Evolutionary conservation across 2,113 vertebrate genomes (phyloP), one percentile per base, ranked within the genome.

Genomic region (Gadus chalcogrammus): DNA sequence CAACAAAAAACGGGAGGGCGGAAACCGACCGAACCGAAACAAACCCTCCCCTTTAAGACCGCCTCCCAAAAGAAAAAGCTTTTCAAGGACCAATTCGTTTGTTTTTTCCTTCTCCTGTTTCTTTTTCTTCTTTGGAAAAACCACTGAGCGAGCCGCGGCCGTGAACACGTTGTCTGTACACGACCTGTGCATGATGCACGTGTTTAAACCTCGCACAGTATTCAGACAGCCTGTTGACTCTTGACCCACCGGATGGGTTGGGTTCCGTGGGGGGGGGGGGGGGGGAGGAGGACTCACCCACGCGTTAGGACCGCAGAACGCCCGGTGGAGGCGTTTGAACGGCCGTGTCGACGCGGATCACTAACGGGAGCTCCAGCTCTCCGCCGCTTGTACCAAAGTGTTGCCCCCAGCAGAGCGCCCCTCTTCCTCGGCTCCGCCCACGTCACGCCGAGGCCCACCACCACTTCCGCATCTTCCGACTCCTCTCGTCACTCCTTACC

Each of bases 371-470:
- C 83, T 83, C 79, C 72, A 24, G 84, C 86, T 87, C 88, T 79
- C 80, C 87, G 42, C 84, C 59, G 90, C 88, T 91, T 82, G 78
- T 90, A 92, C 91, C 91, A 92, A 93, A 93, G 90, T 88, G 85
- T 86, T 88, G 86, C 88, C 86, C 88, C 88, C 69, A 68, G 76
- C 79, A 76, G 82, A 84, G 76, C 67, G 76, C 61, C 66, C 66
- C 60, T 65, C 65, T 76, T 79, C 83, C 79, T 74, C 78, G 56
- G 12, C 73, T 79, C 72, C 77, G 80, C 76, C 16, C 63, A 22
- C 63, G 31, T 61, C 63, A 64, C 59, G 15, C 16, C 5, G 17
- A 16, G 9, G 15, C 56, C 15, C 56, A 31, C 31, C 52, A 55
- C 58, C 52, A 55, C 58, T 60, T 16, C 17, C n/a, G n/a, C 58